phyloP scores from a whole-genome alignment of 2,797 vertebrate genomes.

The Streptopelia turtur region DNA sequence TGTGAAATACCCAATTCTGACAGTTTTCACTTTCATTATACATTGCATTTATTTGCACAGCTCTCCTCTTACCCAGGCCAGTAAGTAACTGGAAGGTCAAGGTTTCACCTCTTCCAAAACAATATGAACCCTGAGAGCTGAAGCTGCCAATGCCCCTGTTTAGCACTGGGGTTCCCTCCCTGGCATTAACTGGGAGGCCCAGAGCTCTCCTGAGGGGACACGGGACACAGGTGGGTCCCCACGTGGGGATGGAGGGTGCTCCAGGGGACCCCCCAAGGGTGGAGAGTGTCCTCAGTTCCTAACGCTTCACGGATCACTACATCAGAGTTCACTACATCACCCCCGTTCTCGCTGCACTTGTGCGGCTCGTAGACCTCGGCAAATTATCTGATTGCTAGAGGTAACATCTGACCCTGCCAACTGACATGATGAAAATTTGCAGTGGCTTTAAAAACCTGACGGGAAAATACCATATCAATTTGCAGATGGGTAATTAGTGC shows the following conservation, averaged over 20 bases:
- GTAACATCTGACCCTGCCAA: neutral
- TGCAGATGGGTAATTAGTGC: neutral
- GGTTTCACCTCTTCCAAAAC: neutral
- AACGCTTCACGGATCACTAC: no score
- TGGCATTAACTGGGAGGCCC: neutral
- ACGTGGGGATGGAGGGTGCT: neutral
- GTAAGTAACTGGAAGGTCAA: neutral
- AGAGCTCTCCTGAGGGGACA: neutral
- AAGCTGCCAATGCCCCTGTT: neutral
- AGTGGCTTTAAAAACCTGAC: neutral
- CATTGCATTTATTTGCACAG: neutral
- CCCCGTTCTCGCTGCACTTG: neutral
- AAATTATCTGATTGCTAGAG: fast-evolving
- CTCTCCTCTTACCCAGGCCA: neutral
- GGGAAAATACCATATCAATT: neutral
- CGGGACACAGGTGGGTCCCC: neutral
- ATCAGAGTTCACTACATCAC: neutral
- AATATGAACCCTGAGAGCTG: neutral
- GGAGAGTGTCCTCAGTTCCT: neutral
- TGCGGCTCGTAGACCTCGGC: neutral
- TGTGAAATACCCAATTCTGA: slow-evolving; percentile 7
- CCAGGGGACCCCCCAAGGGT: fast-evolving
- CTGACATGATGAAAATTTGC: neutral
- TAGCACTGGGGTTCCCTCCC: neutral
- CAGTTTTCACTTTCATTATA: slow-evolving; percentile 54